Percentiles rank a stretch among this genome's conserved stretches.
Conservation (phyloP, 2,888 invertebrate species). For the Meteorus colon region DNA sequence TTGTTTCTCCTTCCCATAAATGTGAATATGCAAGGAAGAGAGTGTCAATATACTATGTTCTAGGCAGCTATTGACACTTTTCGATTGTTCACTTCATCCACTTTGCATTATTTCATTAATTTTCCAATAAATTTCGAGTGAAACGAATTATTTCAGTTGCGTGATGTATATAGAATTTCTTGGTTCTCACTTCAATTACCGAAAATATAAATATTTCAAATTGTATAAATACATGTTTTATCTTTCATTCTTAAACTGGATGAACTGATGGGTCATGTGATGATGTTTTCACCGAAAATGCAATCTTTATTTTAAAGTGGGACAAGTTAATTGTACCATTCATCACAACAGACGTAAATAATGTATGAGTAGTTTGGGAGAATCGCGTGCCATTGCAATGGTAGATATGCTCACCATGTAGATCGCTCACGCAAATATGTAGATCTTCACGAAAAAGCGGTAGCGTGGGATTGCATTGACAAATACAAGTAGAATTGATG, state of each 20-base stretch:
- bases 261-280: not conserved
- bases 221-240: not conserved
- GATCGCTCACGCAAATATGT: slow-evolving; percentile 88
- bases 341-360: not conserved
- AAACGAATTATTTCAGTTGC: not conserved
- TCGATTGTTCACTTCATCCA: too few relatives aligned
- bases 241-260: not conserved
- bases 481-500: slow-evolving; percentile 78
- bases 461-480: slow-evolving; percentile 84
- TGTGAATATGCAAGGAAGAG: too few relatives aligned
- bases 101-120: not conserved
- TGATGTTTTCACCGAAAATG: not conserved
- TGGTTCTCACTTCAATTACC: not conserved
- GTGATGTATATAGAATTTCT: not conserved
- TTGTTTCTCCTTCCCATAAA: too few relatives aligned
- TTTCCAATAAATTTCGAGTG: not conserved
- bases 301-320: not conserved
- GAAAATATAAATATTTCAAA: not conserved
- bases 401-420: slow-evolving; percentile 80
- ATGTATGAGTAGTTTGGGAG: not conserved
- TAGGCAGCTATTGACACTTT: too few relatives aligned
- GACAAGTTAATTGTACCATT: slow-evolving; percentile 2
- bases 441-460: slow-evolving; percentile 90
- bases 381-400: slow-evolving; percentile 5
- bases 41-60: too few relatives aligned